Evolutionary conservation across 1,140 invertebrate genomes (phyloP), one percentile per base, ranked within the genome.

Genomic region (Coenobita brevimanus): DNA sequence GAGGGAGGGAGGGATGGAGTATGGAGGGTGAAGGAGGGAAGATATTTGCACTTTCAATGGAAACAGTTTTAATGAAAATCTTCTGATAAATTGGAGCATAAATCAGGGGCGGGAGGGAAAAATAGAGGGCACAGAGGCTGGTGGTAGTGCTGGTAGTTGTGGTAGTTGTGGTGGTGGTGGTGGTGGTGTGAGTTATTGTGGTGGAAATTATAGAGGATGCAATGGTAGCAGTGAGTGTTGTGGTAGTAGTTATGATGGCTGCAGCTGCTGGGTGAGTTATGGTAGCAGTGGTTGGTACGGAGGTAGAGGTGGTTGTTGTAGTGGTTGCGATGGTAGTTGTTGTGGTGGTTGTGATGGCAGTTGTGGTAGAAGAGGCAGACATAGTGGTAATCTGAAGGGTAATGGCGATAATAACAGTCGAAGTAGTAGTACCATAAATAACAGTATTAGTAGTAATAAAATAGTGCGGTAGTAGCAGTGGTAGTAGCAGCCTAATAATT

Each of bases 11-110:
- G 33, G 0, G 43, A 54, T 27, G 78, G 30, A 24, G 73, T 24
- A 10, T 38, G 73, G 73, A 43, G 38, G 62, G 8, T 27, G 21
- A 13, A 24, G 54, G 54, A 62, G 50, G n/a, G 33, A 36, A 67
- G 15, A 57, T 41, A 62, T 71, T 67, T 69, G 67, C 62, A 71
- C 41, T 67, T 71, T 67, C 80, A 82, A 82, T 82, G 41, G 80
- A 62, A 82, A 54, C 80, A 82, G n/a, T 82, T 82, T 82, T 82
- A 82, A 82, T 82, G 80, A 82, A 82, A 82, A 69, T 46, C 67
- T 71, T 71, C 27, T 71, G 80, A 82, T 71, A 82, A 82, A 82
- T 82, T 46, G 80, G 17, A 46, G n/a, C 62, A 82, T 82, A 67
- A 69, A 82, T 82, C 80, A 67, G 33, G 64, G 33, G 57, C 43